A percentile compares a stretch with the other conserved stretches of the same genome.
These are phyloP conservation scores for Lomographa bimaculata DNA, from an alignment of 2,888 invertebrate species.

Conservation along the genomic window DNA sequence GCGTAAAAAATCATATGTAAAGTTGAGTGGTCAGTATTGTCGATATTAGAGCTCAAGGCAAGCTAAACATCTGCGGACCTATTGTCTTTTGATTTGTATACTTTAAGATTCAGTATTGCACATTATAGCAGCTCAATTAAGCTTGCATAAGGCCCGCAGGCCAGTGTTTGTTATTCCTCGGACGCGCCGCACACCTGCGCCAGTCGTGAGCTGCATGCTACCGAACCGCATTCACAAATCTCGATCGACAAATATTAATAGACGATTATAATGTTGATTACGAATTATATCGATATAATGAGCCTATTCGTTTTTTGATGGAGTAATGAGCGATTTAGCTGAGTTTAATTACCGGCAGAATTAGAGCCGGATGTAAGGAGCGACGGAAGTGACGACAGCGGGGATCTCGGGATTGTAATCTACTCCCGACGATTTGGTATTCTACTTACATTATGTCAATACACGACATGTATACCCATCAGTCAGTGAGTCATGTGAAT, in stretches of 20 bases:
- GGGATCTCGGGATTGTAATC: too few species aligned
- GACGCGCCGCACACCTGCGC: constrained; percentile 71
- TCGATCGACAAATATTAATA: constrained; percentile 28
- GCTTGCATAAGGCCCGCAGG: constrained; percentile 3
- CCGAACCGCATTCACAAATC: constrained; percentile 23
- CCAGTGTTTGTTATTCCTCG: constrained; percentile 50
- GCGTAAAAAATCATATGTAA: constrained; percentile 48
- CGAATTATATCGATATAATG: constrained; percentile 35
- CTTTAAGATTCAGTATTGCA: too few species aligned
- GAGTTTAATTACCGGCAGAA: constrained; percentile 13
- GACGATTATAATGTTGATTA: constrained; percentile 44
- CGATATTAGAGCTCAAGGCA: constrained; percentile 31
- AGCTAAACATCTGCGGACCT: not conserved
- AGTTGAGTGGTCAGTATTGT: constrained; percentile 45
- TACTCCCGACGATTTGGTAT: too few species aligned
- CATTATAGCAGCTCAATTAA: too few species aligned
- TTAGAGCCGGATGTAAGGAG: constrained; percentile 8
- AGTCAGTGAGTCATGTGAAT: too few species aligned
- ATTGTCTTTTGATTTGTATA: too few species aligned
- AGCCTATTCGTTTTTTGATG: constrained; percentile 29
- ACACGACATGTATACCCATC: too few species aligned
- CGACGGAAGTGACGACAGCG: not conserved
- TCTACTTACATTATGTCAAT: too few species aligned
- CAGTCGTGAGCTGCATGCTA: constrained; percentile 48
- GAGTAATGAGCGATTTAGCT: constrained; percentile 31